phyloP scores from a whole-genome alignment of 2,797 vertebrate genomes.

The Gephyroberyx darwinii region DNA sequence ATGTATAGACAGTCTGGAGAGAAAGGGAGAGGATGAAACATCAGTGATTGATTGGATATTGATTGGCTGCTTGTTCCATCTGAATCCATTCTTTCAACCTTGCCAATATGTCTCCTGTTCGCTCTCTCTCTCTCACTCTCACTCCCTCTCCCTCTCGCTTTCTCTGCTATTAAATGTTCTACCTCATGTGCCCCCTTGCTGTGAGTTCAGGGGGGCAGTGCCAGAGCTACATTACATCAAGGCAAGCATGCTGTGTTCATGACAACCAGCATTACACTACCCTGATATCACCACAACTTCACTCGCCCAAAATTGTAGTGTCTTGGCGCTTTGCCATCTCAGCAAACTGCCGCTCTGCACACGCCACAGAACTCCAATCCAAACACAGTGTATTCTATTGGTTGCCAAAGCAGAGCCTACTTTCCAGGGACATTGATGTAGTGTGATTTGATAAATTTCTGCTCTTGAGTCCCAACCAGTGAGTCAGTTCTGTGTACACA shows the following conservation, averaged over 20 bases:
- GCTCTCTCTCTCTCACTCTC: slow-evolving; percentile 4
- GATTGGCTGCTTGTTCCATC: slow-evolving; percentile 53
- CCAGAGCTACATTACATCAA: slow-evolving; percentile 67
- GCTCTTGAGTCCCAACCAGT: slow-evolving; percentile 25
- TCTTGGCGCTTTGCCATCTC: slow-evolving; percentile 61
- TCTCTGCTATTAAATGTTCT: slow-evolving; percentile 41
- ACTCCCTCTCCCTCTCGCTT: slow-evolving; percentile 5
- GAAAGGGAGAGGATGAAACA: slow-evolving; percentile 19
- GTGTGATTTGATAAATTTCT: slow-evolving; percentile 50
- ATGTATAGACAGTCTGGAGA: slow-evolving; percentile 16
- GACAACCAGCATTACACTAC: slow-evolving; percentile 70
- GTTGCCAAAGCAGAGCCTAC: slow-evolving; percentile 69
- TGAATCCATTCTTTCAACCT: slow-evolving; percentile 28
- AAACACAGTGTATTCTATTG: slow-evolving; percentile 43
- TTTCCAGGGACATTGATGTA: slow-evolving; percentile 36
- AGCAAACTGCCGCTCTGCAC: slow-evolving; percentile 36
- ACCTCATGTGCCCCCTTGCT: slow-evolving; percentile 36
- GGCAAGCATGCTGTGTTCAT: slow-evolving; percentile 60
- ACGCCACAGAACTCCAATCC: slow-evolving; percentile 4
- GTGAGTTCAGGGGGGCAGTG: slow-evolving; percentile 50
- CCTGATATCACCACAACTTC: slow-evolving; percentile 72
- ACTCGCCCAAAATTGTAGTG: slow-evolving; percentile 62
- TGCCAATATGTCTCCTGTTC: slow-evolving; percentile 28
- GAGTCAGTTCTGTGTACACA: slow-evolving; percentile 28
- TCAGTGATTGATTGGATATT: slow-evolving; percentile 51